These are phyloP conservation scores for Thomomys bottae DNA, from an alignment of 2,113 vertebrate genomes.

Conservation along the genomic window DNA sequence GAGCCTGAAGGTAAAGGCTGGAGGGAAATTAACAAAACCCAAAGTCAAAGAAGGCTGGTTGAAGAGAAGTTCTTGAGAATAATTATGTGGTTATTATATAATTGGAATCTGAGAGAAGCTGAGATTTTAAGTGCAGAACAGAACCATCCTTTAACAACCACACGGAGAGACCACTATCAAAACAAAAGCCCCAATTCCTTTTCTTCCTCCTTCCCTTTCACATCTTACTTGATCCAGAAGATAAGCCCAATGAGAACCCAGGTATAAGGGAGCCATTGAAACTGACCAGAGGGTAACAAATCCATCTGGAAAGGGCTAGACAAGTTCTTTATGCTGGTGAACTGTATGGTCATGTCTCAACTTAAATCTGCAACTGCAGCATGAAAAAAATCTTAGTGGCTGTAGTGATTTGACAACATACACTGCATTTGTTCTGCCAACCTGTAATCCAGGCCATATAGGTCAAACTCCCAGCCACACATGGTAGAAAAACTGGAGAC, in stretches of 20 bases:
- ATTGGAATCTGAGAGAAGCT: background rate
- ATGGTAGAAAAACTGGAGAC: background rate
- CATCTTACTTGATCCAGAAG: background rate
- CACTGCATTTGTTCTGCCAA: background rate
- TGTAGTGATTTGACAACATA: no score
- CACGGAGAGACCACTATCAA: background rate
- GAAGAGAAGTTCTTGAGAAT: background rate
- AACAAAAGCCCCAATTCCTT: background rate
- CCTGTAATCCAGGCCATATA: no score
- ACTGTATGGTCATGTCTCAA: background rate
- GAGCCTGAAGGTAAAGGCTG: background rate
- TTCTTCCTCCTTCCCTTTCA: background rate
- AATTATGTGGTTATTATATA: no score
- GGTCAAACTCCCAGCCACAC: background rate
- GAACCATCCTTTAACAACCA: background rate
- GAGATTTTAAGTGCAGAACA: background rate
- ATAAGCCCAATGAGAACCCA: background rate
- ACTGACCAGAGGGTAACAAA: background rate
- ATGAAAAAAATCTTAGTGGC: background rate
- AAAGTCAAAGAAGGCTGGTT: background rate
- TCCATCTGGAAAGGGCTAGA: background rate
- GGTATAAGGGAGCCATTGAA: background rate
- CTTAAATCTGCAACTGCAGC: background rate
- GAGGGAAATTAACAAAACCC: background rate
- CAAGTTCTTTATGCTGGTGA: background rate